Percentiles rank a stretch among this genome's conserved stretches.
phyloP scores from a whole-genome alignment of 2,888 invertebrate genomes.

The Geophilus truncorum region DNA sequence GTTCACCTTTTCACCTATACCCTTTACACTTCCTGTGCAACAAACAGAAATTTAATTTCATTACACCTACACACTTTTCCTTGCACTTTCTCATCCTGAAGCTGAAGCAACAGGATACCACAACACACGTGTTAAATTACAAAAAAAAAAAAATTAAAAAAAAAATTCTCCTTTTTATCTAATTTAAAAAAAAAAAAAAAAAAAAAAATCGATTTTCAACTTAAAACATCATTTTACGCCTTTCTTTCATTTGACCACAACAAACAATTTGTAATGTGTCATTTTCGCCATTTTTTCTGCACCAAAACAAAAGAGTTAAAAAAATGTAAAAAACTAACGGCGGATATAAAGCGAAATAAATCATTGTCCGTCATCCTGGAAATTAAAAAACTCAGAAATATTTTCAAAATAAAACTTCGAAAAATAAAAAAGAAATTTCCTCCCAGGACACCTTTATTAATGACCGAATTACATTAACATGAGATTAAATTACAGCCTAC shows the following conservation, averaged over 20 bases:
- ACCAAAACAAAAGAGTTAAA: neutral
- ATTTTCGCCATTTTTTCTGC: neutral
- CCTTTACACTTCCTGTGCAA: neutral
- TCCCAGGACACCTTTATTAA: neutral
- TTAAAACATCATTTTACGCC: neutral
- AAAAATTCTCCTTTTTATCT: too few species aligned
- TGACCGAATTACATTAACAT: constrained; percentile 6
- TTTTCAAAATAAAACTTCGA: neutral
- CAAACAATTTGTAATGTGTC: neutral
- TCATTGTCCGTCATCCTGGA: neutral
- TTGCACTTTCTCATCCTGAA: neutral
- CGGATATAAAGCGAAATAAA: neutral
- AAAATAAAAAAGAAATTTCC: neutral
- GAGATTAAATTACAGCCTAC: neutral
- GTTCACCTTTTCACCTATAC: too few species aligned
- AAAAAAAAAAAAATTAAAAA: neutral
- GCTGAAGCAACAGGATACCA: neutral
- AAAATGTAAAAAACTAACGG: neutral
- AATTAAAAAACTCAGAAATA: neutral
- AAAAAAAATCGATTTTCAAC: neutral
- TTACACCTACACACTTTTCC: neutral
- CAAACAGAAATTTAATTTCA: neutral
- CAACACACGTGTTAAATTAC: neutral
- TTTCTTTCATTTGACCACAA: neutral
- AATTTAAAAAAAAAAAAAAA: neutral